Percentiles rank a stretch among this genome's conserved stretches.
phyloP scores from a whole-genome alignment of 1,140 invertebrate species.

The Patella vulgata region DNA sequence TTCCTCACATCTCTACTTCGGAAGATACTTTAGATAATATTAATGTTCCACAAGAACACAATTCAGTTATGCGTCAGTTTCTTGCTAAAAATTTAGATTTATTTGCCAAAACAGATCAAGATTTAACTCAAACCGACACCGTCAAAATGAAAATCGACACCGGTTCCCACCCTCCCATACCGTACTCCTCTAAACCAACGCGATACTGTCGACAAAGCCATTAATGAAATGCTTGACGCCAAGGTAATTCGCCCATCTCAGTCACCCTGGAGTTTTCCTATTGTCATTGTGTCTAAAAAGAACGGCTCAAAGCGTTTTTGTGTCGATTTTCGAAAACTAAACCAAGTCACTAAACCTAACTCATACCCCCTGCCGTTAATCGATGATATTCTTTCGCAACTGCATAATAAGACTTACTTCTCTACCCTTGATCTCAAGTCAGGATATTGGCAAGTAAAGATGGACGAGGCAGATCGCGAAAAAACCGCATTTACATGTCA shows the following conservation, averaged over 20 bases:
- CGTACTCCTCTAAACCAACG: constrained; percentile 19
- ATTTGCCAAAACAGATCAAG: too few species aligned
- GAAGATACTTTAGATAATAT: too few species aligned
- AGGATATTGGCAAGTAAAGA: constrained; percentile 68
- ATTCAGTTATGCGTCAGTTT: too few species aligned
- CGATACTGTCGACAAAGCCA: constrained; percentile 18
- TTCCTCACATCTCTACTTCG: too few species aligned
- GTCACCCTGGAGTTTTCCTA: constrained; percentile 45
- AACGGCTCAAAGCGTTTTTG: constrained; percentile 65
- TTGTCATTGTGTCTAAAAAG: constrained; percentile 69
- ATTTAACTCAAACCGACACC: constrained; percentile 21
- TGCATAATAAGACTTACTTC: constrained; percentile 62
- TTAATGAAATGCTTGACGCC: constrained; percentile 25
- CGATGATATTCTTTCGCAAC: constrained; percentile 62
- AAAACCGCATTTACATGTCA: constrained; percentile 42
- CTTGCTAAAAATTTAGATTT: too few species aligned
- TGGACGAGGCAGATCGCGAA: constrained; percentile 33
- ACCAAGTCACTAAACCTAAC: constrained; percentile 53
- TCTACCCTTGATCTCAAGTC: constrained; percentile 65
- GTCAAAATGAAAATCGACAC: constrained; percentile 34
- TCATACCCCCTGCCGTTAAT: constrained; percentile 63
- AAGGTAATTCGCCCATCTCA: constrained; percentile 41
- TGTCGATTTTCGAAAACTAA: constrained; percentile 68
- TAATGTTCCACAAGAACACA: too few species aligned
- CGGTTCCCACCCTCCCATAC: constrained; percentile 16